Base-by-base conservation (phyloP, 2,113 vertebrate genomes). In the Halichoeres trimaculatus region DNA sequence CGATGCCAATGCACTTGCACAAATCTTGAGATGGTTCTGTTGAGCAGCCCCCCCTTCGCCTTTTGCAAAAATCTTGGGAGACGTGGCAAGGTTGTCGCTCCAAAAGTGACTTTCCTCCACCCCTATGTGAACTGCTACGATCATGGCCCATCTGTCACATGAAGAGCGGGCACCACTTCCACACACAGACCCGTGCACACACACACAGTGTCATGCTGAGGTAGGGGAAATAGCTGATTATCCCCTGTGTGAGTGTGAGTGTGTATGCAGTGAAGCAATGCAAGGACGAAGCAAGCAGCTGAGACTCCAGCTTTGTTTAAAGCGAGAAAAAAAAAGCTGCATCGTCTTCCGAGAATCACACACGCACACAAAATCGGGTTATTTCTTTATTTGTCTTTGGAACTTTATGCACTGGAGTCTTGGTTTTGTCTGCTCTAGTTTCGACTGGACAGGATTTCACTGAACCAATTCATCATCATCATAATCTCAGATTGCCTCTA, bases 131-230 rank as follows among this genome's bases (percentile, higher is more conserved):
- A 78, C 78, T 55, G 78, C 80, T 67, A 59, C 85, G 63, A 40
- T 81, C 50, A 77, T 74, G 84, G 72, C 70, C 89, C 92, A 92
- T 93, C 93, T 93, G 92, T 88, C 84, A 52, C 80, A 78, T 55
- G 64, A 53, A 69, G 63, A 62, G 17, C 66, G 50, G 79, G 67
- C 66, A 65, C 75, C 84, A 84, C 72, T 66, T 56, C 69, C 83
- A 88, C 78, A 67, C 61, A 55, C 2, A 78, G 7, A 34, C 55
- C n/a, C 64, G 36, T 8, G 13, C 62, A 78, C 69, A 68, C 55
- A 60, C 79, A 84, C 66, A 69, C 59, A 14, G 9, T 30, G 55
- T 78, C 81, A 36, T 86, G 85, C 86, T 85, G 87, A 85, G 76
- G 78, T 78, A 60, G 74, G 78, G 85, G 83, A 90, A 90, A 83